These are phyloP conservation scores for Anolis carolinensis DNA, from an alignment of 2,113 vertebrate species.

Conservation along the genomic window DNA sequence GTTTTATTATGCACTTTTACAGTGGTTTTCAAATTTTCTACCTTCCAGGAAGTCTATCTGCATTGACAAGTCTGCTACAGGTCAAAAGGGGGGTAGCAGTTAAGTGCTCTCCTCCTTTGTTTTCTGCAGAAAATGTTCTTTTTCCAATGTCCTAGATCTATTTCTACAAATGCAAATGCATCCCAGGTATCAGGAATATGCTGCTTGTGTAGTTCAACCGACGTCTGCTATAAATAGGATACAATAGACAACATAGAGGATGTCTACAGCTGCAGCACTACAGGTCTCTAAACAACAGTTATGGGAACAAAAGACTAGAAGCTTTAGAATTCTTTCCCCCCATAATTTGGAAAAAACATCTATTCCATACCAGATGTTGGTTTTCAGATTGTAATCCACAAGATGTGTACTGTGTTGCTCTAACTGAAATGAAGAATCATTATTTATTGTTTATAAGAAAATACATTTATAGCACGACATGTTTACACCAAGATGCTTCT, in stretches of 20 bases:
- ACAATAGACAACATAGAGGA: neutral
- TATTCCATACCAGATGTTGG: neutral
- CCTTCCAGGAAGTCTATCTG: neutral
- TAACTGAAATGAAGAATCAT: neutral
- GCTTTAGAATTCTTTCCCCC: neutral
- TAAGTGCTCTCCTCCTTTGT: neutral
- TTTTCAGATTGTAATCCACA: neutral
- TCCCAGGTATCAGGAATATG: neutral
- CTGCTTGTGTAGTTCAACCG: neutral
- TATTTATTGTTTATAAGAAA: neutral
- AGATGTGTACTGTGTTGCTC: neutral
- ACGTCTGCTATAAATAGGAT: neutral
- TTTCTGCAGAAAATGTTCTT: neutral
- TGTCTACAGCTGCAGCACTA: neutral
- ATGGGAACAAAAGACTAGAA: conserved; percentile 13
- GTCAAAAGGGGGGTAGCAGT: neutral
- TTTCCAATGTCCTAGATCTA: neutral
- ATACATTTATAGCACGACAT: neutral
- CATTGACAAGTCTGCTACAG: neutral
- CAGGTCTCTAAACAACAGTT: neutral
- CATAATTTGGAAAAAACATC: too few relatives aligned
- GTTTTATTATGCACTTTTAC: neutral
- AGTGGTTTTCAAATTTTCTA: neutral
- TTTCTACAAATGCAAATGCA: conserved; percentile 5
- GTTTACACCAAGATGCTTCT: neutral